Conservation (phyloP, 2,113 vertebrate species). For the Taurulus bubalis region DNA sequence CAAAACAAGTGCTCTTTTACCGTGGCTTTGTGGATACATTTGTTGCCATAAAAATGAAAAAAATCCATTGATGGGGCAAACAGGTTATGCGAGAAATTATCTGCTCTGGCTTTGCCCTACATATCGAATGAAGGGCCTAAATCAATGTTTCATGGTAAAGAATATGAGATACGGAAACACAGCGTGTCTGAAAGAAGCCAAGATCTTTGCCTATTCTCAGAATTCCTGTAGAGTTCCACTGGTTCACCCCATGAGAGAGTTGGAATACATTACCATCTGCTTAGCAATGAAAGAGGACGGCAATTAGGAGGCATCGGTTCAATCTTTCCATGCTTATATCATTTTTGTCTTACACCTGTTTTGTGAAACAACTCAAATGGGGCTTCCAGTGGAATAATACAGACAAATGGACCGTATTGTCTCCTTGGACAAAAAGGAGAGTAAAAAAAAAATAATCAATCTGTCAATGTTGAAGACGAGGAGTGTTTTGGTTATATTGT, state of each 20-base stretch:
- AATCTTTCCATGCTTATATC: neutral
- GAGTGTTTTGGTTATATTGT: neutral
- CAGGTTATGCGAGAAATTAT: slow-evolving; percentile 17
- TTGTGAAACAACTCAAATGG: slow-evolving; percentile 14
- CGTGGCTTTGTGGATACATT: slow-evolving; percentile 21
- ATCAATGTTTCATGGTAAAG: slow-evolving; percentile 71
- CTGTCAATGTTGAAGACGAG: neutral
- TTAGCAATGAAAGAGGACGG: slow-evolving; percentile 58
- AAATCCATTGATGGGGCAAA: neutral
- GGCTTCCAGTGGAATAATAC: neutral
- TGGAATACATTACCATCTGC: slow-evolving; percentile 74
- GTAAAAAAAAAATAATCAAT: neutral
- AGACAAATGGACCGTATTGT: neutral
- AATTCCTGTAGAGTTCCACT: slow-evolving; percentile 40
- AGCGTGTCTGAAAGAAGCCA: slow-evolving; percentile 23
- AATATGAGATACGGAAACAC: slow-evolving; percentile 40
- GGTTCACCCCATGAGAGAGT: slow-evolving; percentile 30
- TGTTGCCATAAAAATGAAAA: slow-evolving; percentile 10
- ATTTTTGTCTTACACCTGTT: neutral
- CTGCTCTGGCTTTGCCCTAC: slow-evolving; percentile 16
- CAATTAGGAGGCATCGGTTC: slow-evolving; percentile 48
- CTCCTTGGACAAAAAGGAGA: neutral
- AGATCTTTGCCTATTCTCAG: slow-evolving; percentile 47
- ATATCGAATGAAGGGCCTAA: slow-evolving; percentile 43
- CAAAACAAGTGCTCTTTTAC: slow-evolving; percentile 10